Base-by-base conservation (phyloP, 2,888 invertebrate genomes). In the Pedicia rivosa region DNA sequence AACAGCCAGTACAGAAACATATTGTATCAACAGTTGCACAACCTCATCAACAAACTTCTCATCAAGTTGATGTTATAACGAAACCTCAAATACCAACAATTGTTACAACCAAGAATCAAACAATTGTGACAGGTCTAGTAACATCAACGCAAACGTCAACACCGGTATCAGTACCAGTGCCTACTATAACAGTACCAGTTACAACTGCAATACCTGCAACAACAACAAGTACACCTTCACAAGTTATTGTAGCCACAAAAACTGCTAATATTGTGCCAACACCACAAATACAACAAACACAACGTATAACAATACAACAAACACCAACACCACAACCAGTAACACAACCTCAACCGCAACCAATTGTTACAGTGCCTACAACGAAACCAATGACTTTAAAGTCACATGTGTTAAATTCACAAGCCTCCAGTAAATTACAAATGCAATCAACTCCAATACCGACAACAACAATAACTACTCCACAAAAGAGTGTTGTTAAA, bases 381-480 rank as follows among this genome's bases (percentile, higher is more conserved):
- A n/a, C 32, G 7, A 32, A 32, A 22, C 32, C 32, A 8, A 32
- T 32, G 20, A 32, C 32, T 22, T 32, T 32, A 13, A 32, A 32
- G 5, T 20, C 19, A 7, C 32, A 32, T 13, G 32, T 32, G 19
- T 13, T 32, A 17, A 32, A 20, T 32, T 20, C n/a, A n/a, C n/a
- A n/a, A n/a, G n/a, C n/a, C n/a, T n/a, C n/a, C n/a, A n/a, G n/a
- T n/a, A n/a, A n/a, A n/a, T n/a, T n/a, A n/a, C n/a, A n/a, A n/a
- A n/a, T n/a, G n/a, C n/a, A n/a, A n/a, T n/a, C 32, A 32, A 22
- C 32, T n/a, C n/a, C n/a, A n/a, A n/a, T n/a, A n/a, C n/a, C n/a
- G n/a, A n/a, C n/a, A n/a, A n/a, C n/a, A n/a, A n/a, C n/a, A n/a
- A n/a, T 20, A 32, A 13, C 17, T 20, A 8, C 8, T 20, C 20